Percentiles rank a stretch among this genome's conserved stretches.
Conservation (phyloP, 2,888 invertebrate genomes). For the Emesis furor region DNA sequence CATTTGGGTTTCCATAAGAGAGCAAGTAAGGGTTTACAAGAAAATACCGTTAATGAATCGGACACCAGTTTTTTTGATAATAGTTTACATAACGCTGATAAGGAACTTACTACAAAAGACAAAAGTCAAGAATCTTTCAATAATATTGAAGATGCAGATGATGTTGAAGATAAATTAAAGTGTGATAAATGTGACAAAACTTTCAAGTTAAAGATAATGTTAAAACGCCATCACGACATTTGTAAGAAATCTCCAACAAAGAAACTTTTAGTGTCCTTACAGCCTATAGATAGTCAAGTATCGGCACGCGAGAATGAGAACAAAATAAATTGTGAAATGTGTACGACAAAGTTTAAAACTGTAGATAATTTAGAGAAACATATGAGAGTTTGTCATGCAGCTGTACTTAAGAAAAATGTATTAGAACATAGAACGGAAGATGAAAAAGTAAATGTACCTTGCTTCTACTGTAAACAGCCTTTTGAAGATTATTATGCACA, state of each 20-base stretch:
- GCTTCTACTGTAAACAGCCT: conserved; percentile 82
- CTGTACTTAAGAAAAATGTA: conserved; percentile 77
- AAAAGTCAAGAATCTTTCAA: conserved; percentile 35
- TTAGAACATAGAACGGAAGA: conserved; percentile 50
- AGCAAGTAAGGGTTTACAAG: conserved; percentile 21
- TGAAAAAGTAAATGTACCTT: conserved; percentile 81
- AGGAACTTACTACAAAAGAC: conserved; percentile 55
- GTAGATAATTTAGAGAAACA: conserved; percentile 86
- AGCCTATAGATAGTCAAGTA: conserved; percentile 82
- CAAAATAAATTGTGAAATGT: conserved; percentile 83
- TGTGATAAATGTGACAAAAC: conserved; percentile 86
- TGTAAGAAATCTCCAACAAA: conserved; percentile 83
- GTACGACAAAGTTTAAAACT: conserved; percentile 84
- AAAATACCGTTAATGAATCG: conserved; percentile 2
- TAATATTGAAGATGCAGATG: conserved; percentile 77
- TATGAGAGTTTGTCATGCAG: conserved; percentile 86
- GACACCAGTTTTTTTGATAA: conserved; percentile 8
- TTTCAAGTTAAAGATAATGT: conserved; percentile 89
- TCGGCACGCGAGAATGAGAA: conserved; percentile 47
- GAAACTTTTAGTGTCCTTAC: conserved; percentile 83
- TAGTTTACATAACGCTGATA: conserved; percentile 5
- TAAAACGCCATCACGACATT: conserved; percentile 85
- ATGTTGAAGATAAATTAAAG: conserved; percentile 82
- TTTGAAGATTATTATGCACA: conserved; percentile 84
- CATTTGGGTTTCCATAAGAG: conserved; percentile 81